phyloP scores from a whole-genome alignment of 2,113 vertebrate species.

The Podiceps cristatus region DNA sequence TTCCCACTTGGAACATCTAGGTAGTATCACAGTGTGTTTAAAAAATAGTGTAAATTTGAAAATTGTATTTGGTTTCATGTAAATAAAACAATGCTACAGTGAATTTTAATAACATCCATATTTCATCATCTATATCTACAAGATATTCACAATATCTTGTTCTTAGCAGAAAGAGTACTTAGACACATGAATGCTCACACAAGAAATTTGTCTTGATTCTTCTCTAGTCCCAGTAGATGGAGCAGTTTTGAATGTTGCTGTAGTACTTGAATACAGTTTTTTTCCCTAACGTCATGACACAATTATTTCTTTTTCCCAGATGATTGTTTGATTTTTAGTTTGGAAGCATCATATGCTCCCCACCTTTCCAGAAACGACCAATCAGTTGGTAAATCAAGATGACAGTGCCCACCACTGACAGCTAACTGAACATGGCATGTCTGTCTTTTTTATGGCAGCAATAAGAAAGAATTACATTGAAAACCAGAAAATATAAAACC shows the following conservation, averaged over 20 bases:
- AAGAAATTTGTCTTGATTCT: constrained; percentile 20
- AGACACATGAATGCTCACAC: neutral
- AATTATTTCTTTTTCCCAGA: neutral
- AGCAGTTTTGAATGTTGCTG: constrained; percentile 60
- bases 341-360: constrained; percentile 12
- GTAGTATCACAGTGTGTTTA: neutral
- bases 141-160: neutral
- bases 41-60: neutral
- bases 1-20: neutral
- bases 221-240: constrained; percentile 58
- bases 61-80: neutral
- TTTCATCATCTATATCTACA: neutral
- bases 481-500: neutral
- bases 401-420: neutral
- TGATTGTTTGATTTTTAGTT: constrained; percentile 20
- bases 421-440: neutral
- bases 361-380: neutral
- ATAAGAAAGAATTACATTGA: constrained; percentile 21
- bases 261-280: neutral
- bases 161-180: neutral
- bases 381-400: constrained; percentile 37
- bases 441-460: constrained; percentile 19
- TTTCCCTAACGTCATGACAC: neutral
- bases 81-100: neutral
- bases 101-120: neutral